Evolutionary conservation across 1,140 invertebrate genomes (phyloP), one percentile per base, ranked within the genome.

Genomic region (Phortica variegata): DNA sequence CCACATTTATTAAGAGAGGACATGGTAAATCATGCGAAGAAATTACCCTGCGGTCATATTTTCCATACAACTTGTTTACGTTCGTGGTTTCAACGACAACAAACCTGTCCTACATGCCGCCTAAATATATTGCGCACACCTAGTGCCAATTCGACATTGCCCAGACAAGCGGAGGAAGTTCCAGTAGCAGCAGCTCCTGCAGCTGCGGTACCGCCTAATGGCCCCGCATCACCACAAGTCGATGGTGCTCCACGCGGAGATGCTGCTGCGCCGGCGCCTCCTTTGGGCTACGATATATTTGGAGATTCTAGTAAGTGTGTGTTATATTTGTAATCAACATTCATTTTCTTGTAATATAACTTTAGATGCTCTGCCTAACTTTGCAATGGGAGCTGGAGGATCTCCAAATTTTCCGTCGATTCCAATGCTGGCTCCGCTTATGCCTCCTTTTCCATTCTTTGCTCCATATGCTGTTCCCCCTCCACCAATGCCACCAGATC

Each of bases 31-130:
- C 90, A 89, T 32, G 91, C 92, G 2, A 99, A 99, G 79, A 99
- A 98, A 75, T 80, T 99, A 46, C 97, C 97, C 0, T 99, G 97
- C 79, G 96, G 97, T 78, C 97, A 99, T 76, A 98, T 99, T 65
- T 99, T 99, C 80, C 97, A 99, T 77, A 92, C 95, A 17, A 89
- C 90, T 21, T 99, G 97, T 78, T 80, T 99, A n/a, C 85, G 97
- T 7, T 95, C 95, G 3, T 99, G 97, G 97, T 99, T 99, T 79
- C 97, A 99, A 80, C 84, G 97, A 9, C 97, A 99, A 77, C 97
- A 99, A 80, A 99, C 97, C 1, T 99, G 97, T 78, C 97, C 97
- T 4, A 99, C 97, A 1, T 99, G 97, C 78, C 84, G 97, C 15
- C 84, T 98, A 37, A 97, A 99, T 79, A 95, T 99, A 62, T 78